Evolutionary conservation across 2,113 vertebrate species (phyloP).

Genomic region (Coturnix japonica): DNA sequence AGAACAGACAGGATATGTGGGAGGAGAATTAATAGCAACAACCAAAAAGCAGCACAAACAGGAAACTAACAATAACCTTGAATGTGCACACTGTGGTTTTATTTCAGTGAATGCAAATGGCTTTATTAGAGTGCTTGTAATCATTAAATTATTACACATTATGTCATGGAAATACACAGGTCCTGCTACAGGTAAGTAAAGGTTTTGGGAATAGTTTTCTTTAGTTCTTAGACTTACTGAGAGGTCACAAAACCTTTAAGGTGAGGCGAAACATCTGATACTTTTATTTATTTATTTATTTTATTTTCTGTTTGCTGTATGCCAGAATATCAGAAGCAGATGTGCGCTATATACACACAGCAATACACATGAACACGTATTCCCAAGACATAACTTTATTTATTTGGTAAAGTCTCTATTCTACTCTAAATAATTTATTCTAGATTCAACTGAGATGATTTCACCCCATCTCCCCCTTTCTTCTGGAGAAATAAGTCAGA

Average conservation of each 20-base stretch:
- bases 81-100: background rate
- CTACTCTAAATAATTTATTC: background rate
- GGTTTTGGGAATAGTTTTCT: background rate
- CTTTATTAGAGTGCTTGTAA: background rate
- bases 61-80: background rate
- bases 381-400: background rate
- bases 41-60: background rate
- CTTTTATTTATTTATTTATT: background rate
- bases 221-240: background rate
- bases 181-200: background rate
- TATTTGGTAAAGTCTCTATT: background rate
- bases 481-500: background rate
- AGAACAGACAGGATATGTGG: background rate
- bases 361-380: fast-evolving
- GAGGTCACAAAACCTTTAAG: background rate
- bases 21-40: background rate
- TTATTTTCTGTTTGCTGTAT: background rate
- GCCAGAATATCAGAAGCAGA: background rate
- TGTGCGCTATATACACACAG: too few relatives aligned
- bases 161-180: background rate
- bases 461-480: background rate
- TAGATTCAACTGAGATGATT: background rate
- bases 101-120: background rate
- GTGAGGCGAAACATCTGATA: background rate
- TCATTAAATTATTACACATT: background rate